Percentiles rank a stretch among this genome's conserved stretches.
phyloP scores from a whole-genome alignment of 64 coral and sea anemone species.

The Hydrozoanthus tunicans region DNA sequence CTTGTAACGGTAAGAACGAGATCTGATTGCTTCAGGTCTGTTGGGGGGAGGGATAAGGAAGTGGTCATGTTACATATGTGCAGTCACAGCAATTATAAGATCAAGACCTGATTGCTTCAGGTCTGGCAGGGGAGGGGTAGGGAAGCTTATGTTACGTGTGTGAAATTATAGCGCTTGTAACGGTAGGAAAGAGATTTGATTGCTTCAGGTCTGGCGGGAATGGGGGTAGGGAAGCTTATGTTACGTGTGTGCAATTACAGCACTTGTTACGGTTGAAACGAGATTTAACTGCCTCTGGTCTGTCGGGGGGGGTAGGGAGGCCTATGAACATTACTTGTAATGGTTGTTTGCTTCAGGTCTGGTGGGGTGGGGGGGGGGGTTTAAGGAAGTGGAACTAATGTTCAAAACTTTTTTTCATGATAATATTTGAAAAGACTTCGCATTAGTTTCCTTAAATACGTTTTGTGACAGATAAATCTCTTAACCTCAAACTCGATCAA shows the following conservation, averaged over 20 bases:
- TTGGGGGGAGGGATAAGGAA: no score
- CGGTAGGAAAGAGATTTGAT: not conserved
- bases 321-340: not conserved
- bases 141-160: not conserved
- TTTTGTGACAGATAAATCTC: no score
- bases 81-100: not conserved
- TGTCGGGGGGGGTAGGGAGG: not conserved
- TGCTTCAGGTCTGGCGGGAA: no score
- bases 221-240: not conserved
- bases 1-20: not conserved
- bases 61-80: constrained; percentile 22
- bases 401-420: no score
- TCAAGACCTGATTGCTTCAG: not conserved
- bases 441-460: no score
- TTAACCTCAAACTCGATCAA: no score
- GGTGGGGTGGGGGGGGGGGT: no score
- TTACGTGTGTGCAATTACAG: constrained; percentile 16
- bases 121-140: not conserved
- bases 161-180: not conserved
- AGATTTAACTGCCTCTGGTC: not conserved
- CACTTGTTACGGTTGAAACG: not conserved
- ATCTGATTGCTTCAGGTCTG: no score
- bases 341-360: no score
- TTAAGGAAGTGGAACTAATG: no score
- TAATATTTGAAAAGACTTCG: no score